phyloP scores from a whole-genome alignment of 2,113 vertebrate genomes.

The Mus pahari region DNA sequence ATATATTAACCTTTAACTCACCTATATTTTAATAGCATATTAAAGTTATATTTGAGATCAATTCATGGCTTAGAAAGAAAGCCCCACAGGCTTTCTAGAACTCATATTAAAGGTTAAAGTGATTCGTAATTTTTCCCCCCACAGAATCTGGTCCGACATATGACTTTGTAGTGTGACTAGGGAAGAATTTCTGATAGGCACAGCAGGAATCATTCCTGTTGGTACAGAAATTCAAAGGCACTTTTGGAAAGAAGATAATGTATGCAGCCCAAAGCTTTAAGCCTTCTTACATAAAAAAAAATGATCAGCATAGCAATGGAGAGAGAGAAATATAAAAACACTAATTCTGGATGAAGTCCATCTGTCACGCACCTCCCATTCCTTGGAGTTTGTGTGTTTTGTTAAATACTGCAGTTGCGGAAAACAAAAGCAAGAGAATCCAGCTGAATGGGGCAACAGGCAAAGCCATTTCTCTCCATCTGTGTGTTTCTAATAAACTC shows the following conservation, averaged over 20 bases:
- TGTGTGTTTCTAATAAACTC: background rate
- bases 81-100: slow-evolving; percentile 42
- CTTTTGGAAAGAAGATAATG: slow-evolving; percentile 56
- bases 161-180: background rate
- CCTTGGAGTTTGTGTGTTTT: background rate
- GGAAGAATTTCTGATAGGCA: slow-evolving; percentile 54
- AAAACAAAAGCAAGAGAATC: slow-evolving; percentile 6
- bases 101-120: slow-evolving; percentile 64
- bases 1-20: slow-evolving; percentile 75
- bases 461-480: slow-evolving; percentile 8
- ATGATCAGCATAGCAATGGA: slow-evolving; percentile 29
- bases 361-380: background rate
- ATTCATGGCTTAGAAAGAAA: slow-evolving; percentile 55
- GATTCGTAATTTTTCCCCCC: background rate
- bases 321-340: background rate
- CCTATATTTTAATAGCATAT: slow-evolving; percentile 64
- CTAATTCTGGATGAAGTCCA: slow-evolving; percentile 2
- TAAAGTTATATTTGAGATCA: slow-evolving; percentile 67
- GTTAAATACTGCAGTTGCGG: background rate
- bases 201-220: slow-evolving; percentile 48
- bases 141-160: slow-evolving; percentile 48
- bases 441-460: background rate
- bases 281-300: slow-evolving; percentile 51
- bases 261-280: slow-evolving; percentile 40
- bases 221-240: slow-evolving; percentile 44